Percentiles rank a stretch among this genome's conserved stretches.
Conservation (phyloP, 2,113 vertebrate genomes). For the Phyllostomus discolor region DNA sequence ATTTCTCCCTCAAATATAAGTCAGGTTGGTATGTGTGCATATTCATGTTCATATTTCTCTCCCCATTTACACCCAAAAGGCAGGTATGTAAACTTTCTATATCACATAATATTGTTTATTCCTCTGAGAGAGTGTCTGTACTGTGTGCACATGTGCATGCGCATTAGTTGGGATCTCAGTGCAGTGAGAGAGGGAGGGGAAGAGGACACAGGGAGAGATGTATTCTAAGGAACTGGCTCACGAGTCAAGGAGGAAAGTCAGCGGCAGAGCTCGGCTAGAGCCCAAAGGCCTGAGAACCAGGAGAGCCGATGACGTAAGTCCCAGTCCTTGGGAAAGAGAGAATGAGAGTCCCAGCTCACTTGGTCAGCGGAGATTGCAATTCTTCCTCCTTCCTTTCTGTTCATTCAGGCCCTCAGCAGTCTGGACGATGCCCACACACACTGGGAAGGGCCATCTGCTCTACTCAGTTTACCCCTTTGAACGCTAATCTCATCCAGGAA, state of each 20-base stretch:
- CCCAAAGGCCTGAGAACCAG: not conserved
- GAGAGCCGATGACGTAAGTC: not conserved
- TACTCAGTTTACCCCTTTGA: too few relatives aligned
- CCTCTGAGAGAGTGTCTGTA: not conserved
- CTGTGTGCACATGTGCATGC: not conserved
- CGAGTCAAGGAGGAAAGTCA: too few relatives aligned
- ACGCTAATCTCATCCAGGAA: too few relatives aligned
- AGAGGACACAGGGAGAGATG: not conserved
- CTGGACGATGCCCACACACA: not conserved
- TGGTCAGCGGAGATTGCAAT: not conserved
- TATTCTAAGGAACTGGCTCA: not conserved
- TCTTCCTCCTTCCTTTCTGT: not conserved
- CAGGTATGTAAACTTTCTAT: not conserved
- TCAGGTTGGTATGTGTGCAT: not conserved
- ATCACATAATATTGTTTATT: not conserved
- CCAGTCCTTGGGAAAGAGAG: not conserved
- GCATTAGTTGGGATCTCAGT: not conserved
- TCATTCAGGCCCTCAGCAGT: not conserved
- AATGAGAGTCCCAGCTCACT: not conserved
- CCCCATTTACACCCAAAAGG: not conserved
- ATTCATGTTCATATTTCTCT: not conserved
- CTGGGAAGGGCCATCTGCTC: too few relatives aligned
- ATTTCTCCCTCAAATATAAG: not conserved
- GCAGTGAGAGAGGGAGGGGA: not conserved
- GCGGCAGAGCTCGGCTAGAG: not conserved